A percentile compares a stretch with the other conserved stretches of the same genome.
phyloP scores from a whole-genome alignment of 1,140 invertebrate genomes.

The Lanistes nyassanus region DNA sequence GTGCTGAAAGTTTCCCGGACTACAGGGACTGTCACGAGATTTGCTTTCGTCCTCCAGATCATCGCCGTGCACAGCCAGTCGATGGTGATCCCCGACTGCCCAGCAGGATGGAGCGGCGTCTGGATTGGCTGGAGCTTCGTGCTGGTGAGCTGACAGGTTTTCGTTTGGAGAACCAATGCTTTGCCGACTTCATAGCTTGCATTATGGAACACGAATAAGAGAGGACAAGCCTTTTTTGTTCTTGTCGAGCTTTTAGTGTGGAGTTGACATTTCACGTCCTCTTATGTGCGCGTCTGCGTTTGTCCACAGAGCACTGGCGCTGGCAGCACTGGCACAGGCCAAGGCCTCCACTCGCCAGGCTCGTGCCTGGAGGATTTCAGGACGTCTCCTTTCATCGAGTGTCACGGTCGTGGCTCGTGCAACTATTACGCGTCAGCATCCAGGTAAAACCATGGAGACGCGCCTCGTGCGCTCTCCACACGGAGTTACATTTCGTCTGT shows the following conservation, averaged over 20 bases:
- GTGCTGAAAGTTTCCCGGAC: no score
- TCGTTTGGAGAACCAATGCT: background rate
- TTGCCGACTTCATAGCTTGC: background rate
- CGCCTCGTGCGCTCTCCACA: background rate
- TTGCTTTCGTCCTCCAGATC: conserved; percentile 86
- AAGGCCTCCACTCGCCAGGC: conserved; percentile 90
- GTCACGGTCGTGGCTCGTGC: conserved; percentile 68
- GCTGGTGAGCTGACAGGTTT: conserved; percentile 79
- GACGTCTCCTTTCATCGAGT: conserved; percentile 94
- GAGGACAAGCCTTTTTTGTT: no score
- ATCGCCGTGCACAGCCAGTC: conserved; percentile 98
- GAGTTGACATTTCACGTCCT: no score
- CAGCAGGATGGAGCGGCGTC: conserved; percentile 86
- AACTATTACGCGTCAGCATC: conserved; percentile 71
- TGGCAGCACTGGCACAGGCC: conserved; percentile 94
- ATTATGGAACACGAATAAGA: no score
- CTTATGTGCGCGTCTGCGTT: conserved; percentile 4
- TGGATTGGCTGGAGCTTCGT: conserved; percentile 99
- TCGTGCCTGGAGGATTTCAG: conserved; percentile 97
- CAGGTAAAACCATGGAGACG: conserved; percentile 3
- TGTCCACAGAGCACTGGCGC: conserved; percentile 77
- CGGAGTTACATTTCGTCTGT: background rate
- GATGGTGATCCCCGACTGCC: conserved; percentile 87
- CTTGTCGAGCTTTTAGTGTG: no score
- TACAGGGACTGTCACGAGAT: no score